A percentile compares a stretch with the other conserved stretches of the same genome.
Evolutionary conservation across 2,113 vertebrate species (phyloP).

Genomic region (Semicossyphus pulcher): DNA sequence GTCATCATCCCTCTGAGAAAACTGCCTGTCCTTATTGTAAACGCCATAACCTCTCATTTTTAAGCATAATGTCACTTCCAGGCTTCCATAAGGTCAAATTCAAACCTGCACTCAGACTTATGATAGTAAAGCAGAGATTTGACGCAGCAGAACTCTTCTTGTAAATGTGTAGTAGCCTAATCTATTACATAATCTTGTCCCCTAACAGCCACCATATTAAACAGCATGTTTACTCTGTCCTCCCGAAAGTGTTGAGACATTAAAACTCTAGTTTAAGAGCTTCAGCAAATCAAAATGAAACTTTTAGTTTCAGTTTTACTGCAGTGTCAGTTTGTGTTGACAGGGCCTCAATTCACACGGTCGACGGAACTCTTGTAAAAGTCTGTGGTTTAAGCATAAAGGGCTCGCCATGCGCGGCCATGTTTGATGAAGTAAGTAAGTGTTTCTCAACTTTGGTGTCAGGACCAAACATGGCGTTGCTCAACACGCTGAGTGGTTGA

Average conservation of each 20-base stretch:
- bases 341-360: too few species aligned
- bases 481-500: background rate
- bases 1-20: conserved; percentile 19
- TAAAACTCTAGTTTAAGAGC: background rate
- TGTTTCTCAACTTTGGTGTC: background rate
- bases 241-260: background rate
- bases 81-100: background rate
- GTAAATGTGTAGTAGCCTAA: conserved; percentile 12
- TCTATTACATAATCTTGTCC: conserved; percentile 30
- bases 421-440: background rate
- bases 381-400: background rate
- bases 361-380: too few species aligned
- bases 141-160: background rate
- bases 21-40: background rate
- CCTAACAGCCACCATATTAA: conserved; percentile 3
- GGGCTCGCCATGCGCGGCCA: too few species aligned
- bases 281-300: background rate
- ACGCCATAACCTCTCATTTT: background rate
- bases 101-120: too few species aligned
- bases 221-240: background rate
- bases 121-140: background rate
- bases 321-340: background rate
- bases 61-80: background rate
- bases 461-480: background rate
- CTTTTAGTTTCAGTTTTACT: conserved; percentile 13